Evolutionary conservation across 35 echinoderm and acorn worm genomes (phyloP), one percentile per base, ranked within the genome.

Genomic region (Holothuria glaberrima): DNA sequence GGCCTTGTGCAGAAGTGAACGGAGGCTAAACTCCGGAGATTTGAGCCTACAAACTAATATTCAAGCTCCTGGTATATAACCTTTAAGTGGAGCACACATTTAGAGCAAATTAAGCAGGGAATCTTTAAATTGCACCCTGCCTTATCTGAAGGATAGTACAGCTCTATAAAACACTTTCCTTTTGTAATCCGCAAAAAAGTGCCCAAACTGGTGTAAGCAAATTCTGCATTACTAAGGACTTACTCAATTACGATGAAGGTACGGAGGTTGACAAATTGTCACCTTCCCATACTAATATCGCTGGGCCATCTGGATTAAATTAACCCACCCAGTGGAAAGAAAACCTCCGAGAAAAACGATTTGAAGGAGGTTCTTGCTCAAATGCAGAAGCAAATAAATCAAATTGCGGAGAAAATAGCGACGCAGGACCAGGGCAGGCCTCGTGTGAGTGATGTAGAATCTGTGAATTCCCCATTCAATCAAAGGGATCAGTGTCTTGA

Each of bases 291-390:
- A 22, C 66, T 69, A 7, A 69, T 33, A 27, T 69, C 0, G 66
- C 66, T 24, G 66, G 66, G 66, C 66, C 66, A 69, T 69, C 66
- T 69, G 31, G 19, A 69, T 30, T 33, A 69, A 69, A n/a, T n/a
- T n/a, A n/a, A 69, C n/a, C 22, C 31, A 69, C n/a, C 66, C 25
- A 24, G 66, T 69, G 66, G 31, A 16, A 69, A 69, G 66, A 21
- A 69, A 4, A 28, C 66, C 21, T 69, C 66, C 0, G 22, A 69
- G 66, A 29, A 69, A 69, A 69, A 69, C 66, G 66, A 69, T 69
- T 69, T 69, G 66, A 69, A 69, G 66, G 66, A 26, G 66, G 66
- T 69, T 27, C 66, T 69, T 29, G n/a, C 66, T 69, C 66, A 69
- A 69, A 69, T 69, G 66, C 66, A 69, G 66, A 69, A 69, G 25